Conservation (phyloP, 1,140 invertebrate species). For the Ridgeia piscesae region DNA sequence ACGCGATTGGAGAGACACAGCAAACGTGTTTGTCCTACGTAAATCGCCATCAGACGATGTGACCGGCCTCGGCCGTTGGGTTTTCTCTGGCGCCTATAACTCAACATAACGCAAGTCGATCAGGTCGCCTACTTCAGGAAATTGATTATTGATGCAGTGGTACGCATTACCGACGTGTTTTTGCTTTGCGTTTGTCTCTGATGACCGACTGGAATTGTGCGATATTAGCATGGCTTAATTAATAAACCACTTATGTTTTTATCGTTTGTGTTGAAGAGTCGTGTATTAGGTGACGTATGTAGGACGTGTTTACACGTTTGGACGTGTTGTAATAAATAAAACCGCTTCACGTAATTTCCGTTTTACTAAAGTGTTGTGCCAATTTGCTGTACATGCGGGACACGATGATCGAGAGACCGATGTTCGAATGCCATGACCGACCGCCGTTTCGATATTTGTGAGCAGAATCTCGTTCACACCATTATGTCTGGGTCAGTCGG, state of each 20-base stretch:
- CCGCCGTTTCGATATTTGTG: too few relatives aligned
- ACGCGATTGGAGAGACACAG: not conserved
- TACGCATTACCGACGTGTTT: not conserved
- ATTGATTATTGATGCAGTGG: not conserved
- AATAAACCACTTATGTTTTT: not conserved
- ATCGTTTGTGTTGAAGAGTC: not conserved
- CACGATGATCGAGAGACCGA: too few relatives aligned
- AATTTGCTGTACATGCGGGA: not conserved
- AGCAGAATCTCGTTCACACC: too few relatives aligned
- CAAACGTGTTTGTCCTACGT: not conserved
- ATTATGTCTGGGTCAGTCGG: too few relatives aligned
- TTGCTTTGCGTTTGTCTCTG: not conserved
- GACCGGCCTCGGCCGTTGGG: not conserved
- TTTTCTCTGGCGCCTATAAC: not conserved
- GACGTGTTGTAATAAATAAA: not conserved
- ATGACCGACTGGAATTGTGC: not conserved
- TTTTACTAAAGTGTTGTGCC: not conserved
- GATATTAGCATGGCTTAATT: not conserved
- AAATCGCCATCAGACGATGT: not conserved
- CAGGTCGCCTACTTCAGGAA: not conserved
- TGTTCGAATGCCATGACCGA: too few relatives aligned
- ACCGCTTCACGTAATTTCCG: not conserved
- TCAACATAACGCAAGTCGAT: not conserved
- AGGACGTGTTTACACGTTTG: not conserved
- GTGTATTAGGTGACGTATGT: not conserved